Evolutionary conservation across 1,140 invertebrate genomes (phyloP).

Genomic region (Megalonaias nervosa): DNA sequence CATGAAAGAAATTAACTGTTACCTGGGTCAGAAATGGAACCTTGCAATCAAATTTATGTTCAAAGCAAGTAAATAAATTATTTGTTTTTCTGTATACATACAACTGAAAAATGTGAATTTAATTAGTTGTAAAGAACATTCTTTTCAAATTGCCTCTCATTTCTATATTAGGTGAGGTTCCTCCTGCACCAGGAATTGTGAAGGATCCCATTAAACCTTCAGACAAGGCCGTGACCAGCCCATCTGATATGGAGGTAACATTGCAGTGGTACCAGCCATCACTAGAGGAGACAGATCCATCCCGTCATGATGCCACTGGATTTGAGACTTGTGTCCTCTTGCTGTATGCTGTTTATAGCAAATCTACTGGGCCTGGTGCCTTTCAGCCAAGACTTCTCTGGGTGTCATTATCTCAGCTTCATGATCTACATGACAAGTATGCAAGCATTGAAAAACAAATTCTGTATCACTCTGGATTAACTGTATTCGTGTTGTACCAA

Average conservation of each 20-base stretch:
- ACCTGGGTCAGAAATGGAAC: too few species aligned
- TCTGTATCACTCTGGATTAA: too few species aligned
- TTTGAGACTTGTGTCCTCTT: constrained; percentile 51
- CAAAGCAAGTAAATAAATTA: too few species aligned
- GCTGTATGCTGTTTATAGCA: constrained; percentile 56
- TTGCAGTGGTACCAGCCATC: constrained; percentile 66
- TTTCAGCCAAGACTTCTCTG: constrained; percentile 48
- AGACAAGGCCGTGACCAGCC: constrained; percentile 45
- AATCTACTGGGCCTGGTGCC: constrained; percentile 16
- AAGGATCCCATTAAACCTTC: constrained; percentile 39
- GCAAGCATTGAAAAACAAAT: not conserved
- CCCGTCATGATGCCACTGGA: constrained; percentile 43
- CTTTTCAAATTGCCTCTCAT: constrained; percentile 10
- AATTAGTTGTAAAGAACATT: not conserved
- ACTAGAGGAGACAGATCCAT: constrained; percentile 53
- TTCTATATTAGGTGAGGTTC: constrained; percentile 27
- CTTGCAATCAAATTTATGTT: too few species aligned
- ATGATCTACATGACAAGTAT: constrained; percentile 67
- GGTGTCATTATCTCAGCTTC: constrained; percentile 61
- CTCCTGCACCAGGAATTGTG: constrained; percentile 49
- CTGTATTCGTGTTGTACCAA: too few species aligned
- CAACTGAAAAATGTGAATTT: too few species aligned
- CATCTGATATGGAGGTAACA: constrained; percentile 50
- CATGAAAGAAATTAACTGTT: too few species aligned
- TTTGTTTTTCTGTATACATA: too few species aligned